Conservation (phyloP, 2,888 invertebrate species). For the Carpatolechia fugitivella region DNA sequence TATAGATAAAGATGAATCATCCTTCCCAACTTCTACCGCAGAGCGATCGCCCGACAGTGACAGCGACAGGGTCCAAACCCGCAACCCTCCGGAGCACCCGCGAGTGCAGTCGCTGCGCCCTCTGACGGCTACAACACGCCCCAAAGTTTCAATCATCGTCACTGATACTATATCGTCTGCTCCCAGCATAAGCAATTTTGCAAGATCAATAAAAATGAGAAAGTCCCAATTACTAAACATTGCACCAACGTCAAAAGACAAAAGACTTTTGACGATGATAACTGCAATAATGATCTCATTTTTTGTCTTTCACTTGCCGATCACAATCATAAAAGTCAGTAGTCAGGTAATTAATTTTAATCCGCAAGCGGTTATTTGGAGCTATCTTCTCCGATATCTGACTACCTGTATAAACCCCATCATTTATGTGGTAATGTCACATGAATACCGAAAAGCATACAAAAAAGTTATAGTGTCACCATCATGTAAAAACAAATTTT, state of each 20-base stretch:
- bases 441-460: slow-evolving; percentile 93
- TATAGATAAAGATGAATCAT: slow-evolving; percentile 52
- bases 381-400: slow-evolving; percentile 90
- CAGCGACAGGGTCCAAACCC: neutral
- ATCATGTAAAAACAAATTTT: slow-evolving; percentile 65
- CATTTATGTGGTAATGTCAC: slow-evolving; percentile 96
- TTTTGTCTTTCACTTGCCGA: slow-evolving; percentile 93
- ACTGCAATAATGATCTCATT: slow-evolving; percentile 94
- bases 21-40: slow-evolving; percentile 29
- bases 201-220: slow-evolving; percentile 39
- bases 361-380: slow-evolving; percentile 86
- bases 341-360: slow-evolving; percentile 74
- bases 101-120: slow-evolving; percentile 1
- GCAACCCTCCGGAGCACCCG: neutral
- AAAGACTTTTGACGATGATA: slow-evolving; percentile 90
- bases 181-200: slow-evolving; percentile 29
- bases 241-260: slow-evolving; percentile 86
- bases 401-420: slow-evolving; percentile 94
- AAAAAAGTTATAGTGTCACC: slow-evolving; percentile 80
- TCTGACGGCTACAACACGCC: neutral
- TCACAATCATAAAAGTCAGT: slow-evolving; percentile 92
- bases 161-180: neutral
- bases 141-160: neutral
- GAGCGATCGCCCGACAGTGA: neutral
- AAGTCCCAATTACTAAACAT: slow-evolving; percentile 65